Evolutionary conservation across 2,888 invertebrate species (phyloP).

Genomic region (Spilarctia lutea): DNA sequence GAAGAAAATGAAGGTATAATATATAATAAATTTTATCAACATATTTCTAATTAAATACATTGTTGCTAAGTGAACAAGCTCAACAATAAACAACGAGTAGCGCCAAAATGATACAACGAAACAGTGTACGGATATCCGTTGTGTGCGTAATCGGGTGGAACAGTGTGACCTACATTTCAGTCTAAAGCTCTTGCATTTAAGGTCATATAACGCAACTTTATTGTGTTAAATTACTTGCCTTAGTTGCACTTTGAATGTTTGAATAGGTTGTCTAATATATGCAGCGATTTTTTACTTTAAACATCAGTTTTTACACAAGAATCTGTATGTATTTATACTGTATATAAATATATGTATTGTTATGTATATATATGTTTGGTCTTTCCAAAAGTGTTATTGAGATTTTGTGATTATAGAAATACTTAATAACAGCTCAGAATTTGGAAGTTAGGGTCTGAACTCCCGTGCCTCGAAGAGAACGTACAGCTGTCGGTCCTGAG

Average conservation of each 20-base stretch:
- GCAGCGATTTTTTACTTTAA: neutral
- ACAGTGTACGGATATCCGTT: neutral
- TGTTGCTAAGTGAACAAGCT: neutral
- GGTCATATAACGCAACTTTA: neutral
- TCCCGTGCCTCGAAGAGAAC: too few species aligned
- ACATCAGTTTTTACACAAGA: neutral
- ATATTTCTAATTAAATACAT: neutral
- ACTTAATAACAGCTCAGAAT: too few species aligned
- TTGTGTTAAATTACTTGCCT: neutral
- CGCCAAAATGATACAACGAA: neutral
- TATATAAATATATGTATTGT: too few species aligned
- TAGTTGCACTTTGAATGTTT: neutral
- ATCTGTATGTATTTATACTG: neutral
- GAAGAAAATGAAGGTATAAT: too few species aligned
- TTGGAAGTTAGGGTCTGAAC: too few species aligned
- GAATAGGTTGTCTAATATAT: neutral
- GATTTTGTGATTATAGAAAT: too few species aligned
- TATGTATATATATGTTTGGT: too few species aligned
- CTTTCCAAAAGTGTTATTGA: too few species aligned
- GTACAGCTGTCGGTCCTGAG: too few species aligned
- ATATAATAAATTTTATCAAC: neutral
- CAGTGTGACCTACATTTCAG: slow-evolving; percentile 9
- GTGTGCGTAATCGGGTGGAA: slow-evolving; percentile 2
- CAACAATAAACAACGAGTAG: too few species aligned
- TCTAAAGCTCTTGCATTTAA: neutral